Evolutionary conservation across 2,888 invertebrate species (phyloP), one percentile per base, ranked within the genome.

Genomic region (Drosophila birchii): DNA sequence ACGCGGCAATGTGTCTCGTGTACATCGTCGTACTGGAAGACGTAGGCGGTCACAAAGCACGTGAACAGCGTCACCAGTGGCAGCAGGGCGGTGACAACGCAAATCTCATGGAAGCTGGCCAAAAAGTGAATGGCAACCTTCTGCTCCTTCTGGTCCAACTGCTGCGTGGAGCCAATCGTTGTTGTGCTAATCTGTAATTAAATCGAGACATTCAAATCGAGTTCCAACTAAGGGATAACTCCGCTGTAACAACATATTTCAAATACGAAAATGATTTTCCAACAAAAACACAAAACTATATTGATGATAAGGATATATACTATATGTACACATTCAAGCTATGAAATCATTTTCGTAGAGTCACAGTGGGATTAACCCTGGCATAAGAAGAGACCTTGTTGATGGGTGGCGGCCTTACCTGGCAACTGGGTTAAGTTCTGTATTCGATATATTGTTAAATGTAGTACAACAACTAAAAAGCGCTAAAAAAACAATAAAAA

Each of bases 1-100:
- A 98, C 98, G 93, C 96, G 95, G 94, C 98, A 98, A 93, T 98
- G 97, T 81, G 98, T 98, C 94, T 98, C 98, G 91, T 98, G 98
- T 90, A 98, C 97, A 93, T 98, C 97, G 93, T 98, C 97, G 93
- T 95, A 95, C 93, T 97, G 97, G 93, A 97, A 98, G 92, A 97
- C 95, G 92, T 96, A 96, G 76, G 97, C 97, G 81, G 97, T 96
- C 91, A 96, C 94, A 93, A 98, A 97, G 93, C 98, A 98, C 92
- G 96, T 94, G 90, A 97, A 93, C 91, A 98, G 94, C 89, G 97
- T 96, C 91, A 96, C 94, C 91, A 97, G 94, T 78, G 98, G 98
- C 93, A 98, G 95, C 91, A 96, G 95, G 71, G 97, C 96, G 64
- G 98, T 96, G 80, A 96, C 94, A 83, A 97, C 93, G 92, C 97